Evolutionary conservation across 2,888 invertebrate species (phyloP).

Genomic region (Gibbula magus): DNA sequence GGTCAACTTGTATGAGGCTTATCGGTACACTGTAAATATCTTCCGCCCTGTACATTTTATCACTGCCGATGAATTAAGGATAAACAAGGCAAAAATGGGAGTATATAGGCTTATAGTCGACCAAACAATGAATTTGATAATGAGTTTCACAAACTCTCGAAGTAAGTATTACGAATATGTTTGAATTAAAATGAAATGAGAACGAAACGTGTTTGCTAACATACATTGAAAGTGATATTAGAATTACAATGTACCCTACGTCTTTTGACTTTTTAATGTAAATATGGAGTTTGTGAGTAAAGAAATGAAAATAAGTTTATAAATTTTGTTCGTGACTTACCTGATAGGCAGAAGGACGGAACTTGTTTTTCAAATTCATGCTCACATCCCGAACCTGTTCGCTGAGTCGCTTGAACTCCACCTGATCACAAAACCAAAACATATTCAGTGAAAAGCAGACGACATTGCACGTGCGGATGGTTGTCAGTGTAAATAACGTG

Average conservation of each 20-base stretch:
- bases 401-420: conserved; percentile 56
- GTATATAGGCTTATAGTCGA: too few relatives aligned
- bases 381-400: conserved; percentile 62
- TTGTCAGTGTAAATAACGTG: conserved; percentile 6
- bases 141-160: too few relatives aligned
- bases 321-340: conserved; percentile 34
- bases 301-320: too few relatives aligned
- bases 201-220: too few relatives aligned
- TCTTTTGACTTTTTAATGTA: too few relatives aligned
- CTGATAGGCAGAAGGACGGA: conserved; percentile 57
- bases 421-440: conserved; percentile 58
- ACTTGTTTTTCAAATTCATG: conserved; percentile 52
- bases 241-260: too few relatives aligned
- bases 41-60: neutral
- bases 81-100: neutral
- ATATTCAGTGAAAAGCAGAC: conserved; percentile 25
- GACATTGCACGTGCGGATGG: neutral
- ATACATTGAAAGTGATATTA: too few relatives aligned
- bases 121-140: too few relatives aligned
- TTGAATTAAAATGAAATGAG: too few relatives aligned
- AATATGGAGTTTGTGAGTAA: too few relatives aligned
- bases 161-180: too few relatives aligned
- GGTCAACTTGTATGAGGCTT: neutral
- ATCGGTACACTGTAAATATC: neutral
- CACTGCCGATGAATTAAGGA: neutral